phyloP scores from a whole-genome alignment of 2,888 invertebrate species.

The Bellardia pandia region DNA sequence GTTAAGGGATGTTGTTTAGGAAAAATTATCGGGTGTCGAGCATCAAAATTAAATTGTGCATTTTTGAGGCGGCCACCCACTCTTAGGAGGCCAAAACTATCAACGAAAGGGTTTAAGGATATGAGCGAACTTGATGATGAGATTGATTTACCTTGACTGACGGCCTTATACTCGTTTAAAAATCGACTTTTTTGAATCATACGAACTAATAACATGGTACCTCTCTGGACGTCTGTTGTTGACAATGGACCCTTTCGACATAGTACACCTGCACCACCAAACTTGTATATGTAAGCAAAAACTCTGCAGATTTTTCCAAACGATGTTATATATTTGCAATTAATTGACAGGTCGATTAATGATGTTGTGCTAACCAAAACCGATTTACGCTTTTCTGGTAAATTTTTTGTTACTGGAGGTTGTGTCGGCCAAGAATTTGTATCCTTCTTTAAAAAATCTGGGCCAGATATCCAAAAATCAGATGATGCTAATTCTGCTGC shows the following conservation, averaged over 20 bases:
- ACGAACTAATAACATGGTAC: slow-evolving; percentile 21
- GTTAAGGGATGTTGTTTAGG: slow-evolving; percentile 38
- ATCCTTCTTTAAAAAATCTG: slow-evolving; percentile 6
- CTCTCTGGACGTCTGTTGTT: neutral
- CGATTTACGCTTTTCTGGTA: slow-evolving; percentile 47
- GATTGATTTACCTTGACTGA: neutral
- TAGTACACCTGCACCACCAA: neutral
- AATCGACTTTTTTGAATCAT: slow-evolving; percentile 25
- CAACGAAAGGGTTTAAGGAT: slow-evolving; percentile 30
- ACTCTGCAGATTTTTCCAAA: slow-evolving; percentile 13
- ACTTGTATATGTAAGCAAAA: neutral
- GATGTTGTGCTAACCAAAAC: slow-evolving; percentile 15
- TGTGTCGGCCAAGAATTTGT: slow-evolving; percentile 32
- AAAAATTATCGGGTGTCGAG: slow-evolving; percentile 44
- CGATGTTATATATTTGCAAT: slow-evolving; percentile 42
- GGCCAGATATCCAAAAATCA: slow-evolving; percentile 46
- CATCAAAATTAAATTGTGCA: neutral
- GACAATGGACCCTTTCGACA: slow-evolving; percentile 20
- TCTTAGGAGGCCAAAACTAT: slow-evolving; percentile 6
- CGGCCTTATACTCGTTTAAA: neutral
- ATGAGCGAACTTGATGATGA: neutral
- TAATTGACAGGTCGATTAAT: slow-evolving; percentile 27
- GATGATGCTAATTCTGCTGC: slow-evolving; percentile 34
- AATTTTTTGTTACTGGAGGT: neutral
- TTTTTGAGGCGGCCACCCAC: slow-evolving; percentile 48